A percentile compares a stretch with the other conserved stretches of the same genome.
Conservation (phyloP, 2,797 vertebrate species). For the Leptodactylus fallax region DNA sequence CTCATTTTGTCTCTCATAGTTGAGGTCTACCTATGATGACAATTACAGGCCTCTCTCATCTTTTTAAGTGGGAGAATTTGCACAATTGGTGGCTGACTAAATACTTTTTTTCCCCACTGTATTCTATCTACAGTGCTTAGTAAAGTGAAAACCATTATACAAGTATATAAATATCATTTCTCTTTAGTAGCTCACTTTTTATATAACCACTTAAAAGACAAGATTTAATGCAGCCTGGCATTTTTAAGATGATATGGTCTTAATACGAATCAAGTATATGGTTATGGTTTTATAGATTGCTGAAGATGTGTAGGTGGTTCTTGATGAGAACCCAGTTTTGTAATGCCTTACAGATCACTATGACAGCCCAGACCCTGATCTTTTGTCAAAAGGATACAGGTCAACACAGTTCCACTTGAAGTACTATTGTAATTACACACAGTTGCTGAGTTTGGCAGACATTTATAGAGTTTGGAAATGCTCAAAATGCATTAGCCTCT, state of each 20-base stretch:
- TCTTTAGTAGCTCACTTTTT: neutral
- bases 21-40: no score
- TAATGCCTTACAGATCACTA: constrained; percentile 8
- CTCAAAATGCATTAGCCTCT: neutral
- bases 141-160: no score
- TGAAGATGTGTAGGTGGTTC: neutral
- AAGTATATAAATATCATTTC: no score
- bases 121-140: no score
- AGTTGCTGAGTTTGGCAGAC: constrained; percentile 10
- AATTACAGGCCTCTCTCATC: no score
- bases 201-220: no score
- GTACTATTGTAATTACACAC: neutral
- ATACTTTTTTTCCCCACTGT: no score
- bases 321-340: neutral
- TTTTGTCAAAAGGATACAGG: constrained; percentile 13
- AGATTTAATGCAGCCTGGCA: neutral
- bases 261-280: neutral
- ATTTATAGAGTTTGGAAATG: neutral
- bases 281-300: neutral
- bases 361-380: neutral
- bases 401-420: neutral
- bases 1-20: no score
- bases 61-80: no score
- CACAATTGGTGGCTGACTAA: no score
- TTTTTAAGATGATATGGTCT: neutral